Evolutionary conservation across 2,888 invertebrate genomes (phyloP).

Genomic region (Platerodrilus igneus): DNA sequence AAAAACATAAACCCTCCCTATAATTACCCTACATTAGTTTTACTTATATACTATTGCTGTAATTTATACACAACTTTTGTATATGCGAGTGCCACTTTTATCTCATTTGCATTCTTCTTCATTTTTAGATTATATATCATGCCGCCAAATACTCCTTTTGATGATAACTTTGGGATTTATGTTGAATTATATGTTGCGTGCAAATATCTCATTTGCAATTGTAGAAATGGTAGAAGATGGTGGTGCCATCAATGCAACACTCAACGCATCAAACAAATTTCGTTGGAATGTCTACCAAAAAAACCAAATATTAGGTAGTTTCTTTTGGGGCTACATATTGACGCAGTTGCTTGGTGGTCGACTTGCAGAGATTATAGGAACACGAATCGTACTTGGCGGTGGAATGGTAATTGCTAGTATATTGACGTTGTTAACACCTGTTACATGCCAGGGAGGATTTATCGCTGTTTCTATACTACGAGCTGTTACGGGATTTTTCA

Average conservation of each 20-base stretch:
- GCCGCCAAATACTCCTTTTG: slow-evolving; percentile 74
- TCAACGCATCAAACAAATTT: slow-evolving; percentile 51
- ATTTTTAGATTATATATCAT: no score
- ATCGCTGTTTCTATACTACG: slow-evolving; percentile 66
- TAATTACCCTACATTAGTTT: no score
- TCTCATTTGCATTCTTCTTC: no score
- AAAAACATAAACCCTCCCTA: no score
- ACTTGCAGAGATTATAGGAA: slow-evolving; percentile 77
- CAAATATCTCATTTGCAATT: slow-evolving; percentile 81
- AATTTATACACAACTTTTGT: no score
- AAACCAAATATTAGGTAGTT: slow-evolving; percentile 76
- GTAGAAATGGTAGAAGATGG: slow-evolving; percentile 71
- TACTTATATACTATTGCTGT: no score
- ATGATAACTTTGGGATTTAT: slow-evolving; percentile 85
- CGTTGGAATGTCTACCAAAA: slow-evolving; percentile 74
- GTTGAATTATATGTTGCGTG: slow-evolving; percentile 84
- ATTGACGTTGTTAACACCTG: slow-evolving; percentile 75
- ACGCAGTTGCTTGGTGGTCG: slow-evolving; percentile 87
- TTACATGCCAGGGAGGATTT: slow-evolving; percentile 66
- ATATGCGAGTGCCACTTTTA: no score
- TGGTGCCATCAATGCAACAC: slow-evolving; percentile 1
- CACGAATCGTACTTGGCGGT: slow-evolving; percentile 78
- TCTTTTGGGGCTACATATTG: slow-evolving; percentile 89
- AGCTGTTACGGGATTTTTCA: slow-evolving; percentile 51
- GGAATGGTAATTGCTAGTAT: slow-evolving; percentile 78